Evolutionary conservation across 2,888 invertebrate species (phyloP).

Genomic region (Oscheius sp.): DNA sequence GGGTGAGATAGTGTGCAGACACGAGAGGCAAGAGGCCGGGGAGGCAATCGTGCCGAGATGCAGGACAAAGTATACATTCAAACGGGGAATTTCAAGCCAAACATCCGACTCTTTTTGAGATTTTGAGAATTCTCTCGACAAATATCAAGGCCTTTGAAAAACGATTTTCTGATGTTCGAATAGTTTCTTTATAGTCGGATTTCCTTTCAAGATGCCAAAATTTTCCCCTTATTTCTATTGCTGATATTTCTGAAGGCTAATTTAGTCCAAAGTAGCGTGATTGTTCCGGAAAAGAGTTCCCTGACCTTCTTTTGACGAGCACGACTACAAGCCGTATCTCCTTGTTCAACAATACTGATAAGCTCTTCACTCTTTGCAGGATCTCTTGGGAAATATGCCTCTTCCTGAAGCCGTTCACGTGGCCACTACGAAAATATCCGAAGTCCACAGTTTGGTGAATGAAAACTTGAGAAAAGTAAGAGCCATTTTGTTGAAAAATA

Average conservation of each 20-base stretch:
- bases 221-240: no score
- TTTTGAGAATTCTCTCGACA: no score
- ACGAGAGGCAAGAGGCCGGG: neutral
- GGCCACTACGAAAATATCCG: neutral
- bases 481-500: neutral
- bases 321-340: neutral
- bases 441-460: slow-evolving; percentile 14
- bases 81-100: neutral
- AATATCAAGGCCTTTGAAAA: no score
- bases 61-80: slow-evolving; percentile 3
- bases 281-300: neutral
- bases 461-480: slow-evolving; percentile 23
- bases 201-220: no score
- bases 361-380: neutral
- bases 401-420: slow-evolving; percentile 8
- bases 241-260: no score
- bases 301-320: neutral
- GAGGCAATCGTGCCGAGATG: slow-evolving; percentile 1
- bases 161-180: no score
- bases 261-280: no score
- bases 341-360: neutral
- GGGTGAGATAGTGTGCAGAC: neutral
- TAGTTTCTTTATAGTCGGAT: no score
- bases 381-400: slow-evolving; percentile 7
- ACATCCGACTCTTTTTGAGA: no score